Evolutionary conservation across 2,113 vertebrate genomes (phyloP).

Genomic region (Amblyopsis rosae): DNA sequence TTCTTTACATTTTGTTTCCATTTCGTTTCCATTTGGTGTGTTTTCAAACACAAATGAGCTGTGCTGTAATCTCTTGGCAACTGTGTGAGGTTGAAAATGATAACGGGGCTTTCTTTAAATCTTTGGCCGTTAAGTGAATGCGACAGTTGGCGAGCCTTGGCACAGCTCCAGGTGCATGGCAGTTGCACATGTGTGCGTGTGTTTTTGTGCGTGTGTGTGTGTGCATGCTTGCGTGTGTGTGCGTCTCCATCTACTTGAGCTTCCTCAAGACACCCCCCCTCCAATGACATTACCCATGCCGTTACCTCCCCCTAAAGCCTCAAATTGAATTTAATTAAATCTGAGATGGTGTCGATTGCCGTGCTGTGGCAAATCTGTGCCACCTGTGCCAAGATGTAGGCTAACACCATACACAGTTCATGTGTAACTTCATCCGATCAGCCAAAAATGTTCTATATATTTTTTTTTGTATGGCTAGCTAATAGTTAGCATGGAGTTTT

Average conservation of each 20-base stretch:
- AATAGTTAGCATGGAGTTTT: neutral
- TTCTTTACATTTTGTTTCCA: too few relatives aligned
- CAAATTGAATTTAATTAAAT: conserved; percentile 65
- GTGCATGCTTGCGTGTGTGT: neutral
- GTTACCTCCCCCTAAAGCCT: conserved; percentile 49
- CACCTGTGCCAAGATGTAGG: conserved; percentile 36
- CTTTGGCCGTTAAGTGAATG: conserved; percentile 40
- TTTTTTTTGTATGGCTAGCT: too few relatives aligned
- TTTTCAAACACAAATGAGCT: too few relatives aligned
- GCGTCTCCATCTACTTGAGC: conserved; percentile 10
- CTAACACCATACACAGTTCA: conserved; percentile 19
- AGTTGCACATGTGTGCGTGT: conserved; percentile 3
- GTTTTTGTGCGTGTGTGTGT: conserved; percentile 4
- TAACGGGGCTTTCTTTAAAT: conserved; percentile 19
- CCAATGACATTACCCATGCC: conserved; percentile 3
- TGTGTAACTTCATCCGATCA: too few relatives aligned
- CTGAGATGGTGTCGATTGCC: conserved; percentile 51
- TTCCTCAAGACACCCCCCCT: conserved; percentile 50
- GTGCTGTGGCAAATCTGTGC: conserved; percentile 5
- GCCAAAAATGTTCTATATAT: too few relatives aligned
- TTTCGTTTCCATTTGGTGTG: too few relatives aligned
- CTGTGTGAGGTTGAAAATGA: neutral
- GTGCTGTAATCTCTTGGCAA: neutral
- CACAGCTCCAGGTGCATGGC: conserved; percentile 43
- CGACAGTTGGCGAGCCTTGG: conserved; percentile 63